These are phyloP conservation scores for Callosobruchus maculatus DNA, from an alignment of 2,888 invertebrate genomes.

Conservation along the genomic window DNA sequence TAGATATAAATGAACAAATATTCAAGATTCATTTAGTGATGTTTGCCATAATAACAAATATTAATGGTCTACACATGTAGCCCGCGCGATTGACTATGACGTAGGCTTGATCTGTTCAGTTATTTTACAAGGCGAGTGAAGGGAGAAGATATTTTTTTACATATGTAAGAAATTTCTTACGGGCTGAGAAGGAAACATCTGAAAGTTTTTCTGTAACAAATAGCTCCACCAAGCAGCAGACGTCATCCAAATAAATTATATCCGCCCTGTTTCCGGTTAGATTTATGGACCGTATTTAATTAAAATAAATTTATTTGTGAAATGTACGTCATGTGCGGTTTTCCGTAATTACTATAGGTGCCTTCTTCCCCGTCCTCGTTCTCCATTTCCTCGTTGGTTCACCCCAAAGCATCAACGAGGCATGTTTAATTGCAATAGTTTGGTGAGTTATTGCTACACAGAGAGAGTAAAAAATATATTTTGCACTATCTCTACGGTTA, in stretches of 20 bases:
- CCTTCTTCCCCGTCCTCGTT: neutral
- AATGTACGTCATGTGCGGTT: neutral
- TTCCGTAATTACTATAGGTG: neutral
- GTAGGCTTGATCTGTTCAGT: too few relatives aligned
- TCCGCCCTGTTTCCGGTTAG: neutral
- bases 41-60: too few relatives aligned
- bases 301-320: neutral
- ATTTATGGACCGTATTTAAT: neutral
- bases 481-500: too few relatives aligned
- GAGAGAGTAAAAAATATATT: neutral
- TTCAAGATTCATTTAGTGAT: too few relatives aligned
- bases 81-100: too few relatives aligned
- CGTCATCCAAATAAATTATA: neutral
- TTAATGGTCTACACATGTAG: too few relatives aligned
- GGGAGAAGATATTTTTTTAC: neutral
- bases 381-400: neutral
- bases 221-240: neutral
- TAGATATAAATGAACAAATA: too few relatives aligned
- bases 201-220: neutral
- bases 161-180: neutral
- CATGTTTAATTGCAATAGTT: neutral
- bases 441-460: neutral
- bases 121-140: too few relatives aligned
- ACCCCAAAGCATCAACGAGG: neutral
- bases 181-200: neutral